phyloP scores from a whole-genome alignment of 2,113 vertebrate genomes.

The Leucoraja erinaceus region DNA sequence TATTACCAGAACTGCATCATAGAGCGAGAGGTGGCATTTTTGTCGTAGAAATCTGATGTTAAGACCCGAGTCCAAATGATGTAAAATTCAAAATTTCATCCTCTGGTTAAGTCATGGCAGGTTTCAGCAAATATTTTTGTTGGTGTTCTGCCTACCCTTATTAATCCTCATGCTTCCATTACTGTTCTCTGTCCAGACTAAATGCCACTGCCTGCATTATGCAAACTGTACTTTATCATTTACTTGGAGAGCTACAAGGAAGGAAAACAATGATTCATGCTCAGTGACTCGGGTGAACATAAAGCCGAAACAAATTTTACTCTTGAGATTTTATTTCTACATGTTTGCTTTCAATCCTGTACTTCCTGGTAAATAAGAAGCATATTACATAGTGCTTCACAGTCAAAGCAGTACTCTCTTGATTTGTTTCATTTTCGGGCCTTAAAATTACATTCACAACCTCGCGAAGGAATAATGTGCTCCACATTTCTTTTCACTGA shows the following conservation, averaged over 20 bases:
- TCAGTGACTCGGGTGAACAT: not conserved
- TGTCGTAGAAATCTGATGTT: not conserved
- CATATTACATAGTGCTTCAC: not conserved
- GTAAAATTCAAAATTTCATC: not conserved
- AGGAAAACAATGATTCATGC: conserved; percentile 27
- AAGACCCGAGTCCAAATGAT: not conserved
- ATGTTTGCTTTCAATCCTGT: conserved; percentile 2
- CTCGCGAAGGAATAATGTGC: not conserved
- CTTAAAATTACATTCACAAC: not conserved
- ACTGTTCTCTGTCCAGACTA: not conserved
- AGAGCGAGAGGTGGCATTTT: not conserved
- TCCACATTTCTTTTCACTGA: not conserved
- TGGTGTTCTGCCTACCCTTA: not conserved
- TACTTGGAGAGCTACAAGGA: conserved; percentile 6
- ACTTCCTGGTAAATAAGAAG: not conserved
- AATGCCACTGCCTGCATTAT: not conserved
- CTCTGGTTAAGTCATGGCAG: not conserved
- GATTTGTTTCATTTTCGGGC: not conserved
- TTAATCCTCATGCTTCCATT: not conserved
- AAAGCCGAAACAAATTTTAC: conserved; percentile 5
- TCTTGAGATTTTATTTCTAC: not conserved
- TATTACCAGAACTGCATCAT: not conserved
- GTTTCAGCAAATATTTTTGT: not conserved
- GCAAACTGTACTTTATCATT: not conserved
- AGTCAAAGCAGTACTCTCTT: not conserved